Evolutionary conservation across 2,797 vertebrate genomes (phyloP).

Genomic region (Xiphorhynchus erythropygius): DNA sequence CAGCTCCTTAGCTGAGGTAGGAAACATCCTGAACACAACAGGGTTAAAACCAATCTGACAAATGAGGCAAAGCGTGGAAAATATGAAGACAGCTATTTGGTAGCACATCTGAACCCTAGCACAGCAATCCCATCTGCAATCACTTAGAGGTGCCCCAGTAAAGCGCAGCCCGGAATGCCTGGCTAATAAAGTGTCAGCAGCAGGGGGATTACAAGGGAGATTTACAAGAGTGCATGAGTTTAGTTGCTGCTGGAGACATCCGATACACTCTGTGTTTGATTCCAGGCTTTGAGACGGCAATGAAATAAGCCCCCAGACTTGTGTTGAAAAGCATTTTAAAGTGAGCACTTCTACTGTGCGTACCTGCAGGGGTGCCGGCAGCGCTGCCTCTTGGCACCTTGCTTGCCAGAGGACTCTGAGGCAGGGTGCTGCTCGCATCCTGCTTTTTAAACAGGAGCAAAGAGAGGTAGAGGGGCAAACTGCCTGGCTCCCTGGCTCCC

Average conservation of each 20-base stretch:
- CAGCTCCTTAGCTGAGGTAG: background rate
- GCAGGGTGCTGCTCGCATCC: background rate
- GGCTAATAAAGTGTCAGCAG: slow-evolving; percentile 76
- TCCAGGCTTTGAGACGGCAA: slow-evolving; percentile 54
- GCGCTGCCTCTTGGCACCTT: background rate
- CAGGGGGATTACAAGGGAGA: slow-evolving; percentile 71
- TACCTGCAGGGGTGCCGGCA: background rate
- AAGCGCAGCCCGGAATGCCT: slow-evolving; percentile 71
- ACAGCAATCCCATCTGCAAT: slow-evolving; percentile 66
- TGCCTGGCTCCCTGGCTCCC: background rate
- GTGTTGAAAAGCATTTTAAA: slow-evolving; percentile 13
- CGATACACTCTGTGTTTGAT: slow-evolving; percentile 63
- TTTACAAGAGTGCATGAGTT: slow-evolving; percentile 74
- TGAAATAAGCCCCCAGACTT: slow-evolving; percentile 49
- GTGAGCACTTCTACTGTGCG: background rate
- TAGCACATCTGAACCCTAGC: slow-evolving; percentile 64
- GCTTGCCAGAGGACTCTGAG: background rate
- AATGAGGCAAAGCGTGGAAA: slow-evolving; percentile 66
- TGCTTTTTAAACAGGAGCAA: background rate
- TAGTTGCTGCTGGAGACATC: slow-evolving; percentile 70
- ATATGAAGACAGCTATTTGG: slow-evolving; percentile 71
- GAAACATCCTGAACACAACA: slow-evolving; percentile 42
- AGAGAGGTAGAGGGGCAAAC: background rate
- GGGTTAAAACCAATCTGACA: slow-evolving; percentile 67
- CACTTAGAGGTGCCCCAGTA: slow-evolving; percentile 71